phyloP scores from a whole-genome alignment of 2,113 vertebrate genomes.

The Hyaena hyaena region DNA sequence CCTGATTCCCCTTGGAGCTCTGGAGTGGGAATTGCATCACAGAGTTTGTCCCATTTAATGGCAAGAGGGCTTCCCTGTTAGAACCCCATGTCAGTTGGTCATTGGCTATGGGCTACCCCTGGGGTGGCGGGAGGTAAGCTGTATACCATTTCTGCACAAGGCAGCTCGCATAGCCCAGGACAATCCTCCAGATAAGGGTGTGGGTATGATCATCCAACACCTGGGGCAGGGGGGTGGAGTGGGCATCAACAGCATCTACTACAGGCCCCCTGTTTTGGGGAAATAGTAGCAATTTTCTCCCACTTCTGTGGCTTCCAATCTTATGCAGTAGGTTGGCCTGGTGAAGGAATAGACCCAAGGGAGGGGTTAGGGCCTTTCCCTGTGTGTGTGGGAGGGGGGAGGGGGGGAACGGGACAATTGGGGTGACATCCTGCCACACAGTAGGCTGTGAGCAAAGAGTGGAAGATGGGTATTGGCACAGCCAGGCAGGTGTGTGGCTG shows the following conservation, averaged over 20 bases:
- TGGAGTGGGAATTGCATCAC: neutral
- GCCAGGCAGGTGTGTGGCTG: neutral
- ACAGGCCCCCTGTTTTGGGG: neutral
- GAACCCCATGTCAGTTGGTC: neutral
- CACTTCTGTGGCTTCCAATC: neutral
- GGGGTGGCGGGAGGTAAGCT: neutral
- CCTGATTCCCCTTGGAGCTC: neutral
- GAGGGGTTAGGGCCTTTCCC: neutral
- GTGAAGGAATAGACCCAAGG: neutral
- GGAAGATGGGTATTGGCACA: neutral
- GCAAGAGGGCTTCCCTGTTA: neutral
- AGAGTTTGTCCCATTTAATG: neutral
- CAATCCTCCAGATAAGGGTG: neutral
- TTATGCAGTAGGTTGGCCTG: too few relatives aligned
- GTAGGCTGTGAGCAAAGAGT: neutral
- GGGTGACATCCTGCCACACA: neutral
- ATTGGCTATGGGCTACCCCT: neutral
- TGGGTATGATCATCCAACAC: neutral
- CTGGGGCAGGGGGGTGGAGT: too few relatives aligned
- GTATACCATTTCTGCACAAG: neutral
- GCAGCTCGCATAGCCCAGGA: neutral
- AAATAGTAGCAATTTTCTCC: neutral
- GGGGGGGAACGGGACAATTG: too few relatives aligned
- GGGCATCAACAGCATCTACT: too few relatives aligned
- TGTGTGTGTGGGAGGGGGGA: too few relatives aligned